Conservation (phyloP, 2,113 vertebrate species). For the Dromiciops gliroides region DNA sequence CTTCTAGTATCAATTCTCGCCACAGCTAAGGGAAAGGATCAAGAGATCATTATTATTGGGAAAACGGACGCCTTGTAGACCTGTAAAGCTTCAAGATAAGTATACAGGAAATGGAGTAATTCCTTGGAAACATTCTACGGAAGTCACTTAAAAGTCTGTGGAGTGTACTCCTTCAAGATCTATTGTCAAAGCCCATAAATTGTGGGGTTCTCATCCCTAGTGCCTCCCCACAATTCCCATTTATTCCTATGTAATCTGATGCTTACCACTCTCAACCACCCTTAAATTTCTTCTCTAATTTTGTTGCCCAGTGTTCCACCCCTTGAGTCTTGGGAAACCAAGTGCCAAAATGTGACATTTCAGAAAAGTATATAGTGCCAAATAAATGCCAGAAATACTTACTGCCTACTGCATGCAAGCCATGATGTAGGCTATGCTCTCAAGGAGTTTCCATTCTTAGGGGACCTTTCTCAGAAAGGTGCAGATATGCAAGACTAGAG, state of each 20-base stretch:
- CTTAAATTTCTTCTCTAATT: conserved; percentile 18
- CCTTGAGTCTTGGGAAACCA: neutral
- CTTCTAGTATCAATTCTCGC: neutral
- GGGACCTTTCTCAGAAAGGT: neutral
- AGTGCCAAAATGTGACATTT: neutral
- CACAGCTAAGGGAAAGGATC: conserved; percentile 9
- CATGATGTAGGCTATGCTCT: neutral
- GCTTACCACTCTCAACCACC: neutral
- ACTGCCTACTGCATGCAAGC: neutral
- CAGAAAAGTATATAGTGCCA: neutral
- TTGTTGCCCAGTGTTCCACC: neutral
- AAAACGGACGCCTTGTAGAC: neutral
- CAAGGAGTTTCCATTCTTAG: neutral
- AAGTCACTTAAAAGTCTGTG: conserved; percentile 6
- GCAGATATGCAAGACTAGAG: neutral
- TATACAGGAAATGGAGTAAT: conserved; percentile 7
- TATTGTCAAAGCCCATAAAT: conserved; percentile 35
- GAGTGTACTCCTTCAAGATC: conserved; percentile 17
- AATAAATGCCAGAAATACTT: neutral
- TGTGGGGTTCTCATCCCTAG: neutral
- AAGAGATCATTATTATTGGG: neutral
- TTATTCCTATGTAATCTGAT: neutral
- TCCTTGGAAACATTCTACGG: neutral
- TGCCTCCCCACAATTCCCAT: neutral
- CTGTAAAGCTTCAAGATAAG: neutral